These are phyloP conservation scores for Silurus lanzhouensis DNA, from an alignment of 2,797 vertebrate species.

Conservation along the genomic window DNA sequence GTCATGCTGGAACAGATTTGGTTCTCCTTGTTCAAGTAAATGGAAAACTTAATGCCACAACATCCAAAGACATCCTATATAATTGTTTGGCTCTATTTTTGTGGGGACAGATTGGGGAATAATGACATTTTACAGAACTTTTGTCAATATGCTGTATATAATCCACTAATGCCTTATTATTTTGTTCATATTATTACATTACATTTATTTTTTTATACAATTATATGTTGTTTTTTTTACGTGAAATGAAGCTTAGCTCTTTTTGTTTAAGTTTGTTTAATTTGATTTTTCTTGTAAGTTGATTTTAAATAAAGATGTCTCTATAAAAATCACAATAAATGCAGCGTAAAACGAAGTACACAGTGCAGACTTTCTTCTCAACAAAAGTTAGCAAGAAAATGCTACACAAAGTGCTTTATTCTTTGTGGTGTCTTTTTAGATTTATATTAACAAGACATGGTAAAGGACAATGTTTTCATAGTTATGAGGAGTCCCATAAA, in stretches of 20 bases:
- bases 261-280: not conserved
- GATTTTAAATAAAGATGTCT: not conserved
- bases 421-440: not conserved
- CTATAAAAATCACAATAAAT: not conserved
- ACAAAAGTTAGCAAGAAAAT: not conserved
- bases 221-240: not conserved
- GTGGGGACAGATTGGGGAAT: too few species aligned
- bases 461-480: slow-evolving; percentile 33
- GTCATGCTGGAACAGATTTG: too few species aligned
- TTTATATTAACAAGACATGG: not conserved
- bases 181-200: not conserved
- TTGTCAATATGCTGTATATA: too few species aligned
- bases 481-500: slow-evolving; percentile 39
- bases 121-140: too few species aligned
- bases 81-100: too few species aligned
- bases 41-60: too few species aligned
- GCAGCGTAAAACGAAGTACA: not conserved
- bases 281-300: not conserved
- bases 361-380: not conserved
- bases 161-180: not conserved
- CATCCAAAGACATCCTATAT: too few species aligned
- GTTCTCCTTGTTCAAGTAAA: too few species aligned
- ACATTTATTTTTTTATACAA: not conserved
- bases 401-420: not conserved
- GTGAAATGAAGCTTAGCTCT: not conserved